phyloP scores from a whole-genome alignment of 2,113 vertebrate species.

The Neogale vison region DNA sequence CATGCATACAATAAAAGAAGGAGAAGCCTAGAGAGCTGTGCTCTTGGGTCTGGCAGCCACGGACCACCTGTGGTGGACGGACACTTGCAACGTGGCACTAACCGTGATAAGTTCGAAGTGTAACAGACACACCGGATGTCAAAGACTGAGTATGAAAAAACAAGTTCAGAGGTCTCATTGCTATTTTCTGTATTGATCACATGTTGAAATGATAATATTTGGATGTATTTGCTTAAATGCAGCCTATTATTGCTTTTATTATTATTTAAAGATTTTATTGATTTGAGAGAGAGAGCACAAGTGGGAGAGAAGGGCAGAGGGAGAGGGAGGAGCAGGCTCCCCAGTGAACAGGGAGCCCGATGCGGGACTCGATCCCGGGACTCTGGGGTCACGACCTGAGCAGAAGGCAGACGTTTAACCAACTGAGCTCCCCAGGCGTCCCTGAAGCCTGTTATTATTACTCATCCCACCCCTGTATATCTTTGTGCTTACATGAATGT shows the following conservation, averaged over 20 bases:
- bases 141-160: not conserved
- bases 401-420: not conserved
- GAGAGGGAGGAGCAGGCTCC: not conserved
- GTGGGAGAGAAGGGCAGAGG: not conserved
- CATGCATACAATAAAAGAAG: not conserved
- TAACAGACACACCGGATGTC: not conserved
- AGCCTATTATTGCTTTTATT: not conserved
- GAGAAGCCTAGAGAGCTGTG: too few relatives aligned
- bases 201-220: not conserved
- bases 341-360: not conserved
- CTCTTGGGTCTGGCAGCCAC: rapidly evolving
- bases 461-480: not conserved
- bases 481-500: not conserved
- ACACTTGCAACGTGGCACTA: rapidly evolving
- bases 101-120: rapidly evolving
- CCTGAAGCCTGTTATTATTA: too few relatives aligned
- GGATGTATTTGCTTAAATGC: not conserved
- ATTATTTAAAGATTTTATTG: not conserved
- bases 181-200: not conserved
- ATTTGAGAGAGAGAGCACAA: not conserved
- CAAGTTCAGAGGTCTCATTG: not conserved
- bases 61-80: rapidly evolving
- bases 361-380: not conserved
- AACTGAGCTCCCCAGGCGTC: not conserved
- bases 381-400: not conserved